These are phyloP conservation scores for Acyrthosiphon pisum DNA, from an alignment of 1,140 invertebrate genomes.

Conservation along the genomic window DNA sequence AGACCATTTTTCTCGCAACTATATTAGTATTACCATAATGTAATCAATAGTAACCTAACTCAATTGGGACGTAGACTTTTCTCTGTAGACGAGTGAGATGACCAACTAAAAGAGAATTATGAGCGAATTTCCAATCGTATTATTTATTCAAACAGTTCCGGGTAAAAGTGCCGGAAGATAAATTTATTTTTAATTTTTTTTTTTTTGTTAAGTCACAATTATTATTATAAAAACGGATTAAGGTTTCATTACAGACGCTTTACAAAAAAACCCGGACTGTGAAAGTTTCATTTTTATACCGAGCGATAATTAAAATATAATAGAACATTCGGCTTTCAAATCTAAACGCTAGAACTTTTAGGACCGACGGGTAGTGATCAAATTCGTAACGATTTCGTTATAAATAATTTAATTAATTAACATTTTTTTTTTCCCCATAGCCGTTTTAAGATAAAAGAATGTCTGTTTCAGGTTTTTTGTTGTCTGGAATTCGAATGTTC, in stretches of 20 bases:
- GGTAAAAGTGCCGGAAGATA: neutral
- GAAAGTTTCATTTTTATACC: neutral
- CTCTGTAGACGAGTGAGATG: neutral
- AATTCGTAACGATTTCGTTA: neutral
- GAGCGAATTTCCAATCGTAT: neutral
- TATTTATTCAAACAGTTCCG: neutral
- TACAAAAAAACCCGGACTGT: neutral
- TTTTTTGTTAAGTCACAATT: neutral
- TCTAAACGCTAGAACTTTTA: neutral
- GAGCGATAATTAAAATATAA: neutral
- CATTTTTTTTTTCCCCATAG: neutral
- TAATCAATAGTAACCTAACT: neutral
- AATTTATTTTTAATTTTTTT: neutral
- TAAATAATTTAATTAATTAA: slow-evolving; percentile 3
- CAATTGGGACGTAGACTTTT: neutral
- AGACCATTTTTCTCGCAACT: neutral
- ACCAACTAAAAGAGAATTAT: neutral
- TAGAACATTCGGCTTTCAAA: neutral
- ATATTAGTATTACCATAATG: neutral
- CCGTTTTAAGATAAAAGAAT: neutral
- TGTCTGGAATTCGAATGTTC: neutral
- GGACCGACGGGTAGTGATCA: neutral
- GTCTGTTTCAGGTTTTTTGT: neutral
- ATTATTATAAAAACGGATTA: neutral
- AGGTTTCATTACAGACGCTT: neutral